Base-by-base conservation (phyloP, 2,888 invertebrate species). In the Isotomurus palustris region DNA sequence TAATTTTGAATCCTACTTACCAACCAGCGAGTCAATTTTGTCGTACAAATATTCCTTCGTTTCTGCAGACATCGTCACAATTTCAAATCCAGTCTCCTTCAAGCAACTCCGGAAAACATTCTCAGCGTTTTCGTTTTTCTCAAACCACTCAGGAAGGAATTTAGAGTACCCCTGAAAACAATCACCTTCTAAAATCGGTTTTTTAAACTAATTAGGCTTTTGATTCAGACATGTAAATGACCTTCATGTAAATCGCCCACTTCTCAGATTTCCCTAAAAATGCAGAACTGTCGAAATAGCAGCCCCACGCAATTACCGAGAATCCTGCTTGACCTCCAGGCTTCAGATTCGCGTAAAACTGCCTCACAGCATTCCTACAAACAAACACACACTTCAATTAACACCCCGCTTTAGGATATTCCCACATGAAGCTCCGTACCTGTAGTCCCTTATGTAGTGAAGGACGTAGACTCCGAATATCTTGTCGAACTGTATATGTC, bases 401-500 rank as follows among this genome's bases (percentile, higher is more conserved):
- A 6, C 6, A 17, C 19, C 6, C n/a, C 6, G 6, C 40, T 19
- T 8, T 6, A n/a, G 40, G n/a, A 40, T 40, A 40, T n/a, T 17
- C 19, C 6, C 10, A 14, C 19, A 40, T 6, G 6, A 17, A 24
- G 2, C 19, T 32, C 10, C 50, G 41, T 57, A 63, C 60, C 52
- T 54, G 35, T 62, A 58, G 24, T 66, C 54, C 27, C 41, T 44
- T 10, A 64, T 53, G 38, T 60, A 64, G 41, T 67, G 67, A 17
- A 68, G 54, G 5, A 68, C 67, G 47, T 66, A 64, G 21, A 66
- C 47, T 25, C 64, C 21, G 52, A 66, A 68, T 14, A 68, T 58
- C 24, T 56, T 55, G 35, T 68, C 67, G 51, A 64, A 68, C 17
- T 54, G 17, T 2, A 52, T 14, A 10, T 58, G 49, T 38, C 48